Evolutionary conservation across 2,113 vertebrate genomes (phyloP), one percentile per base, ranked within the genome.

Genomic region (Percopsis transmontana): DNA sequence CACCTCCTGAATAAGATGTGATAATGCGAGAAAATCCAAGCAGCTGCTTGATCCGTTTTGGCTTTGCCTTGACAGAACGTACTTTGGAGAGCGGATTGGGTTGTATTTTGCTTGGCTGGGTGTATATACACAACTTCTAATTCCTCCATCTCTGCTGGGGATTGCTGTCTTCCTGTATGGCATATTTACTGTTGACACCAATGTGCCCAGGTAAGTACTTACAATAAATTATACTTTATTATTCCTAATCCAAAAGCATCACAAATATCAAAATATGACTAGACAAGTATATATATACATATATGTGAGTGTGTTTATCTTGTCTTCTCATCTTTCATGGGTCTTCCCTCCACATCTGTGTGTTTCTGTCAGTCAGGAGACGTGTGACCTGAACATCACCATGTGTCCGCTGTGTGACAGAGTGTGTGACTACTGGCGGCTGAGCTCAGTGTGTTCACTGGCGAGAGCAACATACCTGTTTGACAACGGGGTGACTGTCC

Each of bases 91-190:
- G 88, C 95, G 97, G 88, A 98, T 99, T 59, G 96, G 95, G 60
- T 89, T 99, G 77, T 99, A 99, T 88, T 99, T 99, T 90, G 96
- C 97, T 33, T 99, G 97, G 97, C 85, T 99, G 83, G 97, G 97
- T 65, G 92, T 98, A 72, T 99, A 99, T 56, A 99, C 97, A 14
- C 94, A 95, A 79, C 94, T 99, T 73, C 95, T 99, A 47, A 98
- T 99, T 84, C 97, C 96, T 1, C 94, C 97, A 16, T 99, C 97
- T 16, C 55, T 97, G 24, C 91, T 98, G 11, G 97, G 97, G 58
- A 93, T 98, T 82, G 93, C 96, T n/a, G 97, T 99, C 45, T 99
- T 99, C 85, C 83, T 99, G 3, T 99, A 99, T 0, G 97, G 97
- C 60, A 96, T 95, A 80, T 72, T 95, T 67, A 99, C 96, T 3